phyloP scores from a whole-genome alignment of 2,888 invertebrate species.

The Junonia oenone region DNA sequence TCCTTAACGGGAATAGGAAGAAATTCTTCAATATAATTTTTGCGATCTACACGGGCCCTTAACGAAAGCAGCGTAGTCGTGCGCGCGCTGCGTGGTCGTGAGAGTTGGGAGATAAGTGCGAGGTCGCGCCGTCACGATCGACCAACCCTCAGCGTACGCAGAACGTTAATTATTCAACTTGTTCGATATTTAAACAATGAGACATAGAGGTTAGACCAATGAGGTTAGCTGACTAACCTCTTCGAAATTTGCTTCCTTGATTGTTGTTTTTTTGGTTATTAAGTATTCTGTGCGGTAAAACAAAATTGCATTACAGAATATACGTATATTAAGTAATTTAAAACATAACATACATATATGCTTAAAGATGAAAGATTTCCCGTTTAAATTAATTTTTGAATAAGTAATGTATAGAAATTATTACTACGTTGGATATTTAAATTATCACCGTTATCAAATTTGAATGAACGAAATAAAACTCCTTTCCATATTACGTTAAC shows the following conservation, averaged over 20 bases:
- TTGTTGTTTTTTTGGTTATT: background rate
- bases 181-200: slow-evolving; percentile 33
- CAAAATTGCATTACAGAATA: background rate
- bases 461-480: too few relatives aligned
- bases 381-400: too few relatives aligned
- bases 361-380: too few relatives aligned
- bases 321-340: background rate
- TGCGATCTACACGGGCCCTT: slow-evolving; percentile 36
- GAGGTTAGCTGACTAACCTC: slow-evolving; percentile 15
- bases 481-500: too few relatives aligned
- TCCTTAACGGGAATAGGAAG: slow-evolving; percentile 4
- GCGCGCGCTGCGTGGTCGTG: slow-evolving; percentile 69
- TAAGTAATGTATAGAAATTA: too few relatives aligned
- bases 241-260: background rate
- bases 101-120: slow-evolving; percentile 70
- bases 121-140: slow-evolving; percentile 66
- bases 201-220: slow-evolving; percentile 7
- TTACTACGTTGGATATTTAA: too few relatives aligned
- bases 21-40: slow-evolving; percentile 9
- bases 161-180: slow-evolving; percentile 36
- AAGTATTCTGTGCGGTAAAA: background rate
- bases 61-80: slow-evolving; percentile 58
- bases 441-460: too few relatives aligned
- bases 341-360: too few relatives aligned
- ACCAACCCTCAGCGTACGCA: slow-evolving; percentile 38